Evolutionary conservation across 2,113 vertebrate genomes (phyloP).

Genomic region (Archilochus colubris): DNA sequence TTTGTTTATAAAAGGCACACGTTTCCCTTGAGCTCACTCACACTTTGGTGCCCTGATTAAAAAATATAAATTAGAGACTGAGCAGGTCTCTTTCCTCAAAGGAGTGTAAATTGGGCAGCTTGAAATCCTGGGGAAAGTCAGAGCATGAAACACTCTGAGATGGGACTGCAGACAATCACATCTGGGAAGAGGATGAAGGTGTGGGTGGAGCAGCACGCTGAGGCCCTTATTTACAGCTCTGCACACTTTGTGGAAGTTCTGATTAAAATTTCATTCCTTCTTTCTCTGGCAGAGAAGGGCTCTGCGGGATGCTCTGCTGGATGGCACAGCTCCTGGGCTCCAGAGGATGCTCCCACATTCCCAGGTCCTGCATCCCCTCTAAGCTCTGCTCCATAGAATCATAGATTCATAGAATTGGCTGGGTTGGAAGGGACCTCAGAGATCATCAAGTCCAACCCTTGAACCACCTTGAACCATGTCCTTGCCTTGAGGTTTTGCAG

Average conservation of each 20-base stretch:
- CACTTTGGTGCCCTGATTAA: slow-evolving; percentile 56
- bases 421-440: too few relatives aligned
- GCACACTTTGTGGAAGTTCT: neutral
- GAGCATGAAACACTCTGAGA: neutral
- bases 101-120: neutral
- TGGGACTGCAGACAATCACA: fast-evolving
- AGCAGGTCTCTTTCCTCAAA: neutral
- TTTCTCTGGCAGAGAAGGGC: neutral
- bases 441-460: too few relatives aligned
- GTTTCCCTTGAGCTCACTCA: slow-evolving; percentile 36
- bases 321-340: neutral
- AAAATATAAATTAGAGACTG: slow-evolving; percentile 56
- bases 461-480: neutral
- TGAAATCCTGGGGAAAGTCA: neutral
- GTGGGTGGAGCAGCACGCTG: neutral
- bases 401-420: too few relatives aligned
- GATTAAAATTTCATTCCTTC: neutral
- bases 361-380: neutral
- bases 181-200: neutral
- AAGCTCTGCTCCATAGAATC: neutral
- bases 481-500: neutral
- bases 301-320: neutral
- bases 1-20: slow-evolving; percentile 64
- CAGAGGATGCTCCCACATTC: neutral
- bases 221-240: neutral